Conservation (phyloP, 2,888 invertebrate genomes). For the Galeopsomyia nigrocyanea region DNA sequence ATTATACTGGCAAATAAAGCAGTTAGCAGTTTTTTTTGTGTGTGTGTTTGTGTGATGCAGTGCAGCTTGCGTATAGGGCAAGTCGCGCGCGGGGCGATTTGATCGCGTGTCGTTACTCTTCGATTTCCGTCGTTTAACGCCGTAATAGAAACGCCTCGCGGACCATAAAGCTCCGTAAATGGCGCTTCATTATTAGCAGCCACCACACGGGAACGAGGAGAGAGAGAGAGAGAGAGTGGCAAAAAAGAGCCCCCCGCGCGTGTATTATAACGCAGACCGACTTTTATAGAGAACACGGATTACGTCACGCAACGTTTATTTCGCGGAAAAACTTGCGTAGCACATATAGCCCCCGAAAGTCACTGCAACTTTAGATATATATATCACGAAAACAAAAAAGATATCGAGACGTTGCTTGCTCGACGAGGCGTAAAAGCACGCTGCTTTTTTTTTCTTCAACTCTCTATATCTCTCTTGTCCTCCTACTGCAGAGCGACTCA, state of each 20-base stretch:
- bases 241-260: constrained; percentile 9
- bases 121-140: constrained; percentile 23
- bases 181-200: constrained; percentile 16
- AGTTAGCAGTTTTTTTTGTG: neutral
- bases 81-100: neutral
- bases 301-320: too few relatives aligned
- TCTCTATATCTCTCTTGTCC: neutral
- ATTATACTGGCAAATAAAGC: constrained; percentile 4
- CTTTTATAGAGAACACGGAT: neutral
- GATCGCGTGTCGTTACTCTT: constrained; percentile 13
- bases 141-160: constrained; percentile 24
- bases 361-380: constrained; percentile 4
- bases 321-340: neutral
- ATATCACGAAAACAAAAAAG: too few relatives aligned
- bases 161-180: constrained; percentile 22
- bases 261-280: constrained; percentile 1
- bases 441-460: constrained; percentile 8
- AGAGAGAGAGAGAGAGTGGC: too few relatives aligned
- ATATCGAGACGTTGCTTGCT: constrained; percentile 23
- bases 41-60: too few relatives aligned
- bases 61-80: too few relatives aligned
- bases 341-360: neutral
- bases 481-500: neutral
- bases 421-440: constrained; percentile 33
- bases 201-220: neutral